Base-by-base conservation (phyloP, 1,140 invertebrate species). In the Drosophila simulans region DNA sequence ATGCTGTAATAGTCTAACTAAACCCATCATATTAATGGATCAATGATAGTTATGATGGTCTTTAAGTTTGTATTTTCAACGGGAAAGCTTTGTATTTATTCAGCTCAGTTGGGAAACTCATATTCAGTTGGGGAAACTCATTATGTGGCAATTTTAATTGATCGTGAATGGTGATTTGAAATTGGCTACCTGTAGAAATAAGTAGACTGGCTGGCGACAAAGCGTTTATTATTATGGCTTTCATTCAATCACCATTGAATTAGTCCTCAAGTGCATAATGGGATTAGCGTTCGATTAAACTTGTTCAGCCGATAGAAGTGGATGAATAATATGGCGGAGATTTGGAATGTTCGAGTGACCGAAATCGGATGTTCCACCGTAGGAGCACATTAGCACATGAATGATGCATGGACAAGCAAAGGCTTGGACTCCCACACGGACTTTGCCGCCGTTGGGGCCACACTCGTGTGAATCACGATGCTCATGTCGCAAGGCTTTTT, bases 371-470 rank as follows among this genome's bases (percentile, higher is more conserved):
- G 54, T 35, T n/a, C 20, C 60, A 68, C 46, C 52, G 64, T 68
- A 43, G 5, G 59, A 5, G 13, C 43, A 49, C 65, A 71, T 71
- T 49, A 5, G 13, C 43, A 49, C 65, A 71, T 71, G 27, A 71
- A 70, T 70, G 51, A 57, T 70, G 66, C 52, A 71, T 71, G 66
- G 25, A 48, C 15, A 20, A n/a, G 31, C 27, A 15, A 22, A 46
- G 27, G n/a, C 17, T 68, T 68, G 64, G 34, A 46, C n/a, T 37
- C 27, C 60, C 45, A 25, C 59, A 20, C 35, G 52, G 65, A 71
- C 68, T 71, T 70, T 70, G 52, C 27, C n/a, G 15, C 52, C 52
- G 31, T 69, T 70, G 35, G 48, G 66, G 25, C 66, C 20, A 22
- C 48, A 52, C 48, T 54, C 20, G 34, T 40, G 66, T 57, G 68